Conservation (phyloP, 2,113 vertebrate genomes). For the Takifugu flavidus region DNA sequence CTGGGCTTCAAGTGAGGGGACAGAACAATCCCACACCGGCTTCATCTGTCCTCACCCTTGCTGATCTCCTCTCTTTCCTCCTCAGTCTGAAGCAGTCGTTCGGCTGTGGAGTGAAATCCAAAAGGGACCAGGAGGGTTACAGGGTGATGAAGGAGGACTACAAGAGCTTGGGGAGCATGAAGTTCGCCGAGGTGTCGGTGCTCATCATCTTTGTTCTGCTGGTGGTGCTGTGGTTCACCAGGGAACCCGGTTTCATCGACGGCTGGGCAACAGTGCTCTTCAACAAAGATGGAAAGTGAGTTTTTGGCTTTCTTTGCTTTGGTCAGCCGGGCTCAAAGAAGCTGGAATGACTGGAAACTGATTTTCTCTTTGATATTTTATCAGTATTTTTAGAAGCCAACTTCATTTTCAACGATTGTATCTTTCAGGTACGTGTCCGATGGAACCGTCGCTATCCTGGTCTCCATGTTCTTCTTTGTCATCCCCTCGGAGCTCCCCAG, state of each 20-base stretch:
- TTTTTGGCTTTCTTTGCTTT: neutral
- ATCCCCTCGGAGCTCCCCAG: slow-evolving; percentile 71
- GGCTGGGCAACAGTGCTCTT: slow-evolving; percentile 83
- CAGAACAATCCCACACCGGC: no score
- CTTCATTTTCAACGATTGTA: neutral
- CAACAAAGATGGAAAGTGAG: slow-evolving; percentile 72
- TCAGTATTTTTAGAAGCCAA: neutral
- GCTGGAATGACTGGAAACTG: neutral
- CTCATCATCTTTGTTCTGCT: slow-evolving; percentile 74
- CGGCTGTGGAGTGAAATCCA: slow-evolving; percentile 60
- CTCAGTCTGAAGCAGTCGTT: slow-evolving; percentile 80
- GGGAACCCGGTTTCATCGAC: slow-evolving; percentile 85
- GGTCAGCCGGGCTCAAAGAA: neutral
- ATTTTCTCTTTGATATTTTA: neutral
- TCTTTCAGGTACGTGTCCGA: slow-evolving; percentile 79
- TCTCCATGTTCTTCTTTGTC: slow-evolving; percentile 78
- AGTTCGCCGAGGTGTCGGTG: slow-evolving; percentile 78
- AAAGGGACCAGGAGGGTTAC: slow-evolving; percentile 65
- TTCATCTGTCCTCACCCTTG: neutral
- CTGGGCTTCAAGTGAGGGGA: slow-evolving; percentile 82
- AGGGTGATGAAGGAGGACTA: slow-evolving; percentile 72
- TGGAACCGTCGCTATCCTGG: slow-evolving; percentile 82
- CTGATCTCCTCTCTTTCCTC: neutral
- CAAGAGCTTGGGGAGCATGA: slow-evolving; percentile 79
- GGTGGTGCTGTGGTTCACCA: slow-evolving; percentile 89